Percentiles rank a stretch among this genome's conserved stretches.
Evolutionary conservation across 1,140 invertebrate species (phyloP).

Genomic region (Himalopsyche phryganea): DNA sequence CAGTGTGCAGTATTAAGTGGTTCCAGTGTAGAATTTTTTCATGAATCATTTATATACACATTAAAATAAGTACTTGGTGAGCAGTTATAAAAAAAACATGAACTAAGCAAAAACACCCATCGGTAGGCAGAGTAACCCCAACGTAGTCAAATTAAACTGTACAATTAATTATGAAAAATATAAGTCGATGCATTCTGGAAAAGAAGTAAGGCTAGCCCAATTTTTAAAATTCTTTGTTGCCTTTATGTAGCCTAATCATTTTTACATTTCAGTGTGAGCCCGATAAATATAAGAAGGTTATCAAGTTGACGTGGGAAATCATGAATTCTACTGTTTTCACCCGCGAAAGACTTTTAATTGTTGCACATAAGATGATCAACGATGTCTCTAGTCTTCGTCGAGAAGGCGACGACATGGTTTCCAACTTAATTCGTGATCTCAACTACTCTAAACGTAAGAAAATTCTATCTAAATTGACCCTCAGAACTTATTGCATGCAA

Average conservation of each 20-base stretch:
- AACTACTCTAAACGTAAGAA: conserved; percentile 5
- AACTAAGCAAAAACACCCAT: too few species aligned
- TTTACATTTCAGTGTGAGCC: conserved; percentile 62
- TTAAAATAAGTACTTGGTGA: too few species aligned
- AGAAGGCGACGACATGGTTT: conserved; percentile 44
- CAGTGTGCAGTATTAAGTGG: too few species aligned
- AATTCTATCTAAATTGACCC: background rate
- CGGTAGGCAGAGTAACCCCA: too few species aligned
- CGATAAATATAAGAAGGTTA: conserved; percentile 69
- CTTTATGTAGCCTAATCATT: too few species aligned
- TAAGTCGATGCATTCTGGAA: background rate
- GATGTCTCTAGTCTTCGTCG: conserved; percentile 59
- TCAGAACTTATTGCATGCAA: too few species aligned
- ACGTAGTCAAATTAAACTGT: too few species aligned
- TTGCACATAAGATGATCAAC: conserved; percentile 72
- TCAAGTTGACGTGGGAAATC: conserved; percentile 74
- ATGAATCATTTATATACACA: too few species aligned
- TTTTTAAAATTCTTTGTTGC: too few species aligned
- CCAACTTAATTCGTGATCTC: conserved; percentile 41
- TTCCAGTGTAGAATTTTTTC: too few species aligned
- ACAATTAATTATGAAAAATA: background rate
- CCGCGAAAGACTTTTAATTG: conserved; percentile 69
- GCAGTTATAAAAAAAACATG: too few species aligned
- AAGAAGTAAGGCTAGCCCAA: too few species aligned
- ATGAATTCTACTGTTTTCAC: conserved; percentile 69